These are phyloP conservation scores for Sebastes baramenuke DNA, from an alignment of 2,797 vertebrate genomes.

Conservation along the genomic window DNA sequence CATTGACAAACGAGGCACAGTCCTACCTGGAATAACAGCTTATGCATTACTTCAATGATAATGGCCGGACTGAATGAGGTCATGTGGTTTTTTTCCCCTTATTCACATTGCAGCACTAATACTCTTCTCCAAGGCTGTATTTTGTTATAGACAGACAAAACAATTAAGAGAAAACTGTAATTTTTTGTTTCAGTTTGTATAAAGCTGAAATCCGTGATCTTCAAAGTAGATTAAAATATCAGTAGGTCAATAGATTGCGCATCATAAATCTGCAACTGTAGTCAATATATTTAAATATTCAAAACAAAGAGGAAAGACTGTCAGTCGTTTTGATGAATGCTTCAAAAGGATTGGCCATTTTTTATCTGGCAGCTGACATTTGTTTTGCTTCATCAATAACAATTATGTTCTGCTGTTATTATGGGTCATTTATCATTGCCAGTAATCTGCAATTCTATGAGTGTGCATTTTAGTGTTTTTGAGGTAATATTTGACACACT, in stretches of 20 bases:
- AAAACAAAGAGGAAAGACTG: conserved; percentile 1
- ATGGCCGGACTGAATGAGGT: conserved; percentile 67
- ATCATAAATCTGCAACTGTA: conserved; percentile 1
- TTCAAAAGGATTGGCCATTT: conserved; percentile 8
- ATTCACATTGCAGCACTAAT: conserved; percentile 2
- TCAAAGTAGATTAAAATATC: background rate
- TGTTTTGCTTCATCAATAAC: conserved; percentile 37
- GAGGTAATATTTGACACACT: background rate
- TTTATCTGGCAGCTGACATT: conserved; percentile 38
- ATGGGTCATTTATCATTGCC: conserved; percentile 19
- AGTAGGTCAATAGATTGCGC: background rate
- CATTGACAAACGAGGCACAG: conserved; percentile 77
- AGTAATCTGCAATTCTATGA: background rate
- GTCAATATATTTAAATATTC: conserved; percentile 18
- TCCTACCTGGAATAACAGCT: conserved; percentile 70
- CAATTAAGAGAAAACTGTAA: background rate
- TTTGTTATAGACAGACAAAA: background rate
- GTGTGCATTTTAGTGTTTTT: background rate
- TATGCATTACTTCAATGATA: conserved; percentile 76
- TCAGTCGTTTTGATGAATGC: conserved; percentile 24
- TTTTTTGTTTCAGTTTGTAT: background rate
- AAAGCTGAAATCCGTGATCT: background rate
- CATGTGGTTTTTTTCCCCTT: conserved; percentile 15
- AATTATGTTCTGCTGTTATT: conserved; percentile 8
- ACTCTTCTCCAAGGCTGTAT: background rate